Evolutionary conservation across 2,797 vertebrate species (phyloP).

Genomic region (Glyptemys insculpta): DNA sequence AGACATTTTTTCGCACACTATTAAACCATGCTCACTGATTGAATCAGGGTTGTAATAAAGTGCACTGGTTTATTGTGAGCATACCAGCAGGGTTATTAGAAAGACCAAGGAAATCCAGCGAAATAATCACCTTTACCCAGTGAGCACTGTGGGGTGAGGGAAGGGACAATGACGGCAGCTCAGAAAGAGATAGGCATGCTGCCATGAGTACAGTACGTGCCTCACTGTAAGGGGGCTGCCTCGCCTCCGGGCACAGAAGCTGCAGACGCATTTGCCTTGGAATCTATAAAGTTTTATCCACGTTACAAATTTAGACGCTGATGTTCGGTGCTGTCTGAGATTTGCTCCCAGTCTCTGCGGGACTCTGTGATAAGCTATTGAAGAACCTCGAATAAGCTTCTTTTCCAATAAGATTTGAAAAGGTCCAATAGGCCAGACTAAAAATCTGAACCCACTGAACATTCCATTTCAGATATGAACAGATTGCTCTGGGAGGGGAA

Average conservation of each 20-base stretch:
- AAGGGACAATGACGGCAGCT: constrained; percentile 14
- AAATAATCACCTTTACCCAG: constrained; percentile 72
- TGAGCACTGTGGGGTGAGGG: constrained; percentile 67
- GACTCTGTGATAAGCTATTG: not conserved
- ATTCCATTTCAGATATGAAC: constrained; percentile 4
- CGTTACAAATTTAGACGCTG: not conserved
- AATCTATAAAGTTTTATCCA: not conserved
- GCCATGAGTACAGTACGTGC: not conserved
- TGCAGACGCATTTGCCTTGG: not conserved
- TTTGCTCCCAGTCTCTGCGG: not conserved
- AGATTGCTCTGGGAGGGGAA: not conserved
- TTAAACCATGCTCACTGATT: constrained; percentile 77
- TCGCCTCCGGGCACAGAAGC: not conserved
- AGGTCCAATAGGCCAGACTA: not conserved
- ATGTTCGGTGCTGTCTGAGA: not conserved
- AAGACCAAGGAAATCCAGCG: constrained; percentile 74
- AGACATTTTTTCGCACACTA: constrained; percentile 68
- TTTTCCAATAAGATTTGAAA: not conserved
- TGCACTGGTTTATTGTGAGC: constrained; percentile 51
- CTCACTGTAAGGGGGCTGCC: not conserved
- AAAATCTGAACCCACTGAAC: not conserved
- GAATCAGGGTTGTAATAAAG: constrained; percentile 65
- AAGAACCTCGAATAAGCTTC: not conserved
- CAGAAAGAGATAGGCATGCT: not conserved
- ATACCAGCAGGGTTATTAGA: constrained; percentile 65